Evolutionary conservation across 2,888 invertebrate genomes (phyloP).

Genomic region (Athalia circularis): DNA sequence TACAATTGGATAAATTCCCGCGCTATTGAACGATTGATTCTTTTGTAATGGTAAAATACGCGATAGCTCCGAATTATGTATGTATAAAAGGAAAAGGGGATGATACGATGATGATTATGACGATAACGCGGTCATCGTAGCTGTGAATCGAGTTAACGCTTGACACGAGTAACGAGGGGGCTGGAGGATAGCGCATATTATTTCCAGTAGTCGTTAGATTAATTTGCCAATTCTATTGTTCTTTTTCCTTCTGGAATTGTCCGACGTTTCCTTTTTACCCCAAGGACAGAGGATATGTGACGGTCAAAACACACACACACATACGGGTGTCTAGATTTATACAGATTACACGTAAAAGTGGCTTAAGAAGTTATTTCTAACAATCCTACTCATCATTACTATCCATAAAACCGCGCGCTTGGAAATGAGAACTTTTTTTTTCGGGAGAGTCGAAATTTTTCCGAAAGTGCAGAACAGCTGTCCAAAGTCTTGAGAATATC

Average conservation of each 20-base stretch:
- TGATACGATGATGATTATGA: not conserved
- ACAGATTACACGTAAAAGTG: not conserved
- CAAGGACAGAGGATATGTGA: slow-evolving; percentile 24
- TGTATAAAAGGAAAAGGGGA: no score
- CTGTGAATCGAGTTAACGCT: not conserved
- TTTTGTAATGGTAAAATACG: no score
- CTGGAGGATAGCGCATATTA: not conserved
- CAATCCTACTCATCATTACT: not conserved
- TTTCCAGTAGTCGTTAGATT: slow-evolving; percentile 14
- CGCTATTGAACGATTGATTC: no score
- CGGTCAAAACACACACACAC: not conserved
- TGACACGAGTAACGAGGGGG: not conserved
- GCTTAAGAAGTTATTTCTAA: not conserved
- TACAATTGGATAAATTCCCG: no score
- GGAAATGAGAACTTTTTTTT: no score
- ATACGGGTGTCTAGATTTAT: not conserved
- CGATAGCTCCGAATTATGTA: no score
- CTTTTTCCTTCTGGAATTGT: not conserved
- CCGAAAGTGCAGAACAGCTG: no score
- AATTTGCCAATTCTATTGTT: slow-evolving; percentile 36
- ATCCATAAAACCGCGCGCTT: no score
- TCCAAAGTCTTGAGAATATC: no score
- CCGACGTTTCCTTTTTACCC: slow-evolving; percentile 34
- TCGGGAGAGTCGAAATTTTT: no score
- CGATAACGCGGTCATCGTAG: not conserved